phyloP scores from a whole-genome alignment of 2,113 vertebrate species.

The Hippotragus niger region DNA sequence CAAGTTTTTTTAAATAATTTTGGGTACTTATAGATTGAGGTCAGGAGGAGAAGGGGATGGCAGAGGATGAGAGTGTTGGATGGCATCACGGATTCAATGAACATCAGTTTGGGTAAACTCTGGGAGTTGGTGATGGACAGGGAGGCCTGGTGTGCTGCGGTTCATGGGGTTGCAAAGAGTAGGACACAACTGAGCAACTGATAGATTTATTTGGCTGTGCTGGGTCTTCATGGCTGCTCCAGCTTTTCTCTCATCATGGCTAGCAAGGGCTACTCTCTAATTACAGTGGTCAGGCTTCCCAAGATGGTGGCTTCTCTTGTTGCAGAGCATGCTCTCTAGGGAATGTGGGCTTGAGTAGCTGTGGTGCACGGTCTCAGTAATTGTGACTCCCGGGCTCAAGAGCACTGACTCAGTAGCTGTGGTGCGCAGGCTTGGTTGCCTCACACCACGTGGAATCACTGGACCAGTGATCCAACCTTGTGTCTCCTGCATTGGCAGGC shows the following conservation, averaged over 20 bases:
- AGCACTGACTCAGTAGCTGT: not conserved
- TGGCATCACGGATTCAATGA: not conserved
- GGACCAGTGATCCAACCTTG: not conserved
- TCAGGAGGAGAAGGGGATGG: not conserved
- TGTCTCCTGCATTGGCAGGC: not conserved
- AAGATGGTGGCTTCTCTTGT: not conserved
- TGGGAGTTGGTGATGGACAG: not conserved
- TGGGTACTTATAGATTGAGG: not conserved
- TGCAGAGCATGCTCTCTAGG: not conserved
- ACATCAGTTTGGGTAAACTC: not conserved
- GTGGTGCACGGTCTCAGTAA: not conserved
- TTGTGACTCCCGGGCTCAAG: rapidly evolving
- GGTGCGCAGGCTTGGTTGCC: not conserved
- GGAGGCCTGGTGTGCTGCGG: not conserved
- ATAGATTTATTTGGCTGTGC: not conserved
- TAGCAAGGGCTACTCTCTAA: not conserved
- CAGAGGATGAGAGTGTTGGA: not conserved
- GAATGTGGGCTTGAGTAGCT: not conserved
- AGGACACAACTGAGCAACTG: not conserved
- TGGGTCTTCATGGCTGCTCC: not conserved
- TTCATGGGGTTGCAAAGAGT: not conserved
- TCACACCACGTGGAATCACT: not conserved
- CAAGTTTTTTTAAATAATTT: not conserved
- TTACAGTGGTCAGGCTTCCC: not conserved
- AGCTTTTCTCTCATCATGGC: not conserved